These are phyloP conservation scores for Malacoctenus gilli DNA, from an alignment of 2,797 vertebrate species.

Conservation along the genomic window DNA sequence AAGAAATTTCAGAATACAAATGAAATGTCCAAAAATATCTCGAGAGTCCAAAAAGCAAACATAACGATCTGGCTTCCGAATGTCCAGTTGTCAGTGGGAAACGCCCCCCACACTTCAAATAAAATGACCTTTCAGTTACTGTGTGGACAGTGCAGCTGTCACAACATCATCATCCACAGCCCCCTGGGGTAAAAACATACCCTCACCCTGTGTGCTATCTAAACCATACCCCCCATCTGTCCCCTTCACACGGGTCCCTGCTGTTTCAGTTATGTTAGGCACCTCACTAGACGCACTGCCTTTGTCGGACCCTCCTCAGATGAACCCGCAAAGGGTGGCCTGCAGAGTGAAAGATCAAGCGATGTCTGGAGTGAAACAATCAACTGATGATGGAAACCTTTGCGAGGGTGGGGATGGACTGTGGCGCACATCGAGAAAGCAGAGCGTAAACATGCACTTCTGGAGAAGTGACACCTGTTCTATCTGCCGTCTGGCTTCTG, in stretches of 20 bases:
- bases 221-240: conserved; percentile 48
- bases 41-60: no score
- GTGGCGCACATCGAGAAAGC: not conserved
- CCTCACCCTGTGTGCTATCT: conserved; percentile 40
- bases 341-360: conserved; percentile 6
- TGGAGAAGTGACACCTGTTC: conserved; percentile 3
- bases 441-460: not conserved
- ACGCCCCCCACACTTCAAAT: conserved; percentile 5
- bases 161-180: conserved; percentile 44
- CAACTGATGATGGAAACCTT: conserved; percentile 9
- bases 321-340: conserved; percentile 5
- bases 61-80: no score
- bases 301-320: conserved; percentile 7
- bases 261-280: conserved; percentile 40
- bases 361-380: not conserved
- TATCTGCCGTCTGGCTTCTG: conserved; percentile 11
- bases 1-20: no score
- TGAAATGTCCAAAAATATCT: no score
- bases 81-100: conserved; percentile 24
- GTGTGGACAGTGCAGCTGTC: conserved; percentile 48
- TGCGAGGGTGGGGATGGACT: not conserved
- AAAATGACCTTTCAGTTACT: conserved; percentile 40
- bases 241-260: conserved; percentile 27
- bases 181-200: conserved; percentile 7
- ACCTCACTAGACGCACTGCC: conserved; percentile 19